Evolutionary conservation across 2,888 invertebrate species (phyloP), one percentile per base, ranked within the genome.

Genomic region (Clitarchus hookeri): DNA sequence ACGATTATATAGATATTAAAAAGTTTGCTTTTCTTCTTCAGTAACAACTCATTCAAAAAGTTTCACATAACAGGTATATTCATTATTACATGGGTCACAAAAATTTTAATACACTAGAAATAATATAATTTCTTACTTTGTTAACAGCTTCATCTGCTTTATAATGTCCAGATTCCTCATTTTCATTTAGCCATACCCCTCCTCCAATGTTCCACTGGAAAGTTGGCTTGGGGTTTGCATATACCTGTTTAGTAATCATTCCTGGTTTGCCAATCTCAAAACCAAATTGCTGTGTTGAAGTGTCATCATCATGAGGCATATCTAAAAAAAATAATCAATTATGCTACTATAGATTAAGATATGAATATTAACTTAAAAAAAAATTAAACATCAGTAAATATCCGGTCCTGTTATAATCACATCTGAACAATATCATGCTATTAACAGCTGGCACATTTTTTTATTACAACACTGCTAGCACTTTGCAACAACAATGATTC

Each of bases 201-300:
- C 65, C 44, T 26, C 94, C 94, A 9, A 96, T 91, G 11, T 92
- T 92, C 97, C 97, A 97, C 88, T 94, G 93, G 65, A 95, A 93
- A n/a, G 89, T 90, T 0, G 97, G 97, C 84, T 92, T 92, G 0
- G 97, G 97, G 91, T 96, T 95, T 23, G 96, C 94, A 6, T 94
- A 92, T 44, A 97, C 93, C 0, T 95, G 95, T n/a, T 97, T 94
- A 88, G 95, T 95, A 85, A 97, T 94, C 4, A 93, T 92, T 0
- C 96, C 96, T n/a, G 94, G 93, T 79, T 94, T 93, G 8, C 95
- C 96, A 88, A 96, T 92, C 87, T 95, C 95, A 87, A 95, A 94
- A 0, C 96, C 97, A 90, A 96, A 96, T 86, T 95, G 94, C 27
- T 82, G 25, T 26, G 82, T 36, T 12, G 27, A 25, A 36, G 44